Conservation (phyloP, 2,888 invertebrate species). For the Andrena fulva region DNA sequence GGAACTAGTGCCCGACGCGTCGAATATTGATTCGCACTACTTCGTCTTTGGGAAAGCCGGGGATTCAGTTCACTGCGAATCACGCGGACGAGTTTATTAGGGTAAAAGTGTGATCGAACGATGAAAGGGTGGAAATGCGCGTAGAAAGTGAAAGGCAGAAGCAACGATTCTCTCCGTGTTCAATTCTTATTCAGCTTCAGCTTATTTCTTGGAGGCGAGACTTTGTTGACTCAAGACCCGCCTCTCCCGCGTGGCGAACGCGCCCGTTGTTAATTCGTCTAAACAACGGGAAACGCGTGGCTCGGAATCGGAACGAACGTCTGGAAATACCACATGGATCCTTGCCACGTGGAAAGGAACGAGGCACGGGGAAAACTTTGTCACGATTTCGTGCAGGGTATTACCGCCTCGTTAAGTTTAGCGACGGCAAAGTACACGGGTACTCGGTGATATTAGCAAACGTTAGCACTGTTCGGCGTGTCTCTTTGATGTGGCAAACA, state of each 20-base stretch:
- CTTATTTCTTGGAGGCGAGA: conserved; percentile 29
- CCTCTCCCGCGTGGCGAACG: conserved; percentile 23
- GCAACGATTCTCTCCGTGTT: neutral
- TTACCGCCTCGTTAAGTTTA: conserved; percentile 41
- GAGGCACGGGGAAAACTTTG: neutral
- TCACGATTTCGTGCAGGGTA: neutral
- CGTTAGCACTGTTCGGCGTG: conserved; percentile 37
- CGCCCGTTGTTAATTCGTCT: conserved; percentile 26
- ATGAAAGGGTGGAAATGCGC: neutral
- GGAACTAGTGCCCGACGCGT: neutral
- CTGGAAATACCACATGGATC: conserved; percentile 27
- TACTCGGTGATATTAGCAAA: conserved; percentile 44
- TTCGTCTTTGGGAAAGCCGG: neutral
- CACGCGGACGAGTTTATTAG: neutral
- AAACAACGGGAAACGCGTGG: conserved; percentile 34
- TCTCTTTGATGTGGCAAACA: conserved; percentile 59
- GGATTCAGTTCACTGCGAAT: neutral
- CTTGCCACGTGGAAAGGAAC: neutral
- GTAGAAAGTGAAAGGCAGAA: neutral
- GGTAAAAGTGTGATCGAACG: neutral
- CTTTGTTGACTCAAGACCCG: conserved; percentile 35
- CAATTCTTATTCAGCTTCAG: neutral
- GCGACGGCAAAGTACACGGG: conserved; percentile 26
- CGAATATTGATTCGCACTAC: conserved; percentile 1
- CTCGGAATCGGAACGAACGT: neutral